These are phyloP conservation scores for Quadriops clusia DNA, from an alignment of 2,888 invertebrate species.

Conservation along the genomic window DNA sequence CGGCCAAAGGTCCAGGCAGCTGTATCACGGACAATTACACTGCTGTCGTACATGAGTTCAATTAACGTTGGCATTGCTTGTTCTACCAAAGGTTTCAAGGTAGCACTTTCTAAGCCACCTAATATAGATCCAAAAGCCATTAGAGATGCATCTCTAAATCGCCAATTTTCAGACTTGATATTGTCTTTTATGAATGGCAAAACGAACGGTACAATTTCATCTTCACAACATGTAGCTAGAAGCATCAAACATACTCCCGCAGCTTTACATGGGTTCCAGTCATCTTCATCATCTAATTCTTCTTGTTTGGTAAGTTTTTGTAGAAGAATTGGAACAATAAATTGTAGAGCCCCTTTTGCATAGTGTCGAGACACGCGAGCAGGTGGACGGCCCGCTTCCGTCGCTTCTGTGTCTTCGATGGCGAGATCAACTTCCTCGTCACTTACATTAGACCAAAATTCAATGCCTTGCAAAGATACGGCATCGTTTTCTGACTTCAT, in stretches of 20 bases:
- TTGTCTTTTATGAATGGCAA: constrained; percentile 93
- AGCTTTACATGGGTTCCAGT: constrained; percentile 99
- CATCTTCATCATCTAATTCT: constrained; percentile 95
- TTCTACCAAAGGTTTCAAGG: constrained; percentile 86
- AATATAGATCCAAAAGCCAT: constrained; percentile 88
- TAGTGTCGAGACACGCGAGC: constrained; percentile 88
- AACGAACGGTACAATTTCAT: constrained; percentile 90
- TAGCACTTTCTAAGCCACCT: constrained; percentile 79
- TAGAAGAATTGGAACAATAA: constrained; percentile 86
- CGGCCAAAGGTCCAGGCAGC: constrained; percentile 97
- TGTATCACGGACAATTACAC: constrained; percentile 92
- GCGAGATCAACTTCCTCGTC: constrained; percentile 97
- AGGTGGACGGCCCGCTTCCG: constrained; percentile 88
- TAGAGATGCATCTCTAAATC: constrained; percentile 78
- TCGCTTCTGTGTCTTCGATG: constrained; percentile 89
- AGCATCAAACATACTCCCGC: constrained; percentile 98
- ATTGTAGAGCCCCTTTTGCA: constrained; percentile 95
- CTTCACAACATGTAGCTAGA: constrained; percentile 92
- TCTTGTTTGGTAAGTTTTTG: constrained; percentile 93
- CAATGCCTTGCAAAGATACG: constrained; percentile 94
- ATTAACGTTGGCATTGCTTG: constrained; percentile 95
- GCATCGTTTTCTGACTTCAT: constrained; percentile 97
- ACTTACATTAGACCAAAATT: constrained; percentile 99
- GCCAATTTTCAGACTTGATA: constrained; percentile 88
- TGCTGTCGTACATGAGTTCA: constrained; percentile 84